phyloP scores from a whole-genome alignment of 92 coral and sea anemone species.

The Plumapathes pennacea region DNA sequence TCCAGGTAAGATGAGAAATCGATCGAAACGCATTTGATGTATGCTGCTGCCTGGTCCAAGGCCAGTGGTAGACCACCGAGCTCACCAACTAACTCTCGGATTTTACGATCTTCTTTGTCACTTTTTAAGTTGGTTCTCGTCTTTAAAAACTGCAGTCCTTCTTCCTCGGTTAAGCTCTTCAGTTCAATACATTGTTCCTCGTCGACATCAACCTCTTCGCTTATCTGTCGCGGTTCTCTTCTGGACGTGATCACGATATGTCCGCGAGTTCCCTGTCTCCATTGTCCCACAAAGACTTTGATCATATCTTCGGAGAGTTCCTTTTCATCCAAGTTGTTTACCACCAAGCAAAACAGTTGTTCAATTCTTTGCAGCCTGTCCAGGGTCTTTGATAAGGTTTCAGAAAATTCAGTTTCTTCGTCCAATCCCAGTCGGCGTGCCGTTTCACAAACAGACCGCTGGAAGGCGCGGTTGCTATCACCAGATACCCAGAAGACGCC shows the following conservation, averaged over 20 bases:
- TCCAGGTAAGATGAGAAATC: slow-evolving; percentile 40
- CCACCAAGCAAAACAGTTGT: slow-evolving; percentile 59
- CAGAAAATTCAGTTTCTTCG: slow-evolving; percentile 38
- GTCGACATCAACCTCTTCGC: slow-evolving; percentile 38
- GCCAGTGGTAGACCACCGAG: slow-evolving; percentile 76
- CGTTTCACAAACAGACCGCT: slow-evolving; percentile 55
- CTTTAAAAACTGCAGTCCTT: slow-evolving; percentile 44
- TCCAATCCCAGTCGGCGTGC: slow-evolving; percentile 40
- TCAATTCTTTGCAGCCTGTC: slow-evolving; percentile 27
- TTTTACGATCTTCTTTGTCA: slow-evolving; percentile 4
- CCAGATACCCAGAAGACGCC: slow-evolving; percentile 94
- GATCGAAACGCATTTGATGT: slow-evolving; percentile 34
- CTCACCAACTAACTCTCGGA: slow-evolving; percentile 48
- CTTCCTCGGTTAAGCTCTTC: slow-evolving; percentile 18
- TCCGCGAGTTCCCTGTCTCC: slow-evolving; percentile 58
- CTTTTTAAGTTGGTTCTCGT: slow-evolving; percentile 9
- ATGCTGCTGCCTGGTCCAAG: slow-evolving; percentile 76
- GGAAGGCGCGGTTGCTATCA: slow-evolving; percentile 43
- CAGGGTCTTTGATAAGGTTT: slow-evolving; percentile 53
- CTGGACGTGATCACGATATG: slow-evolving; percentile 72
- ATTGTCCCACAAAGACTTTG: slow-evolving; percentile 46
- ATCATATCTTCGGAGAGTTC: slow-evolving; percentile 41
- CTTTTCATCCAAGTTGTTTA: slow-evolving; percentile 67
- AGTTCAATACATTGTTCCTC: slow-evolving; percentile 33
- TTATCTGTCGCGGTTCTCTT: slow-evolving; percentile 49